Conservation (phyloP, 2,113 vertebrate species). For the Passer domesticus region DNA sequence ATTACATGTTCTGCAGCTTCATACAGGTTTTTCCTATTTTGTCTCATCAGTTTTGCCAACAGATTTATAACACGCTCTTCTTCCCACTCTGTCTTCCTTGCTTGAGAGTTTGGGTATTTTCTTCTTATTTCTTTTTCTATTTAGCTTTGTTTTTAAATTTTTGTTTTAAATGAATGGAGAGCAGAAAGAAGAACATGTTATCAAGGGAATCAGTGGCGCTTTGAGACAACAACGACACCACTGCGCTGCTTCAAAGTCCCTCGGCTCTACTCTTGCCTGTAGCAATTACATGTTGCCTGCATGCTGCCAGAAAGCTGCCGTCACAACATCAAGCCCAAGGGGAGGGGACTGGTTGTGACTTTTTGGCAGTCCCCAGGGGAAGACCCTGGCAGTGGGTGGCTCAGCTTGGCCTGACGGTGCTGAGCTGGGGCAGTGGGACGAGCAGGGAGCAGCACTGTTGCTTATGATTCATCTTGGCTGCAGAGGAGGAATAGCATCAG, state of each 20-base stretch:
- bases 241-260: not conserved
- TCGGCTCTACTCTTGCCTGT: not conserved
- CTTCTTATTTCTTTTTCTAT: not conserved
- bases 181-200: not conserved
- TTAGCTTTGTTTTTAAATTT: not conserved
- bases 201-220: not conserved
- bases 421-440: not conserved
- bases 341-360: not conserved
- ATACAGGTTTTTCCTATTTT: not conserved
- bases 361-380: not conserved
- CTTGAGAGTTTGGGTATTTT: not conserved
- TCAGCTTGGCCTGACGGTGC: rapidly evolving
- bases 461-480: not conserved
- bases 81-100: not conserved
- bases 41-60: not conserved
- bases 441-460: not conserved
- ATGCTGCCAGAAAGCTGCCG: not conserved
- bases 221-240: not conserved
- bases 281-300: not conserved
- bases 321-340: not conserved
- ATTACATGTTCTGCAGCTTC: not conserved
- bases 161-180: not conserved
- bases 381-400: not conserved
- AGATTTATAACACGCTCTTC: not conserved
- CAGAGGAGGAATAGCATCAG: not conserved